Conservation (phyloP, 2,888 invertebrate genomes). For the Tenthredo amoena region DNA sequence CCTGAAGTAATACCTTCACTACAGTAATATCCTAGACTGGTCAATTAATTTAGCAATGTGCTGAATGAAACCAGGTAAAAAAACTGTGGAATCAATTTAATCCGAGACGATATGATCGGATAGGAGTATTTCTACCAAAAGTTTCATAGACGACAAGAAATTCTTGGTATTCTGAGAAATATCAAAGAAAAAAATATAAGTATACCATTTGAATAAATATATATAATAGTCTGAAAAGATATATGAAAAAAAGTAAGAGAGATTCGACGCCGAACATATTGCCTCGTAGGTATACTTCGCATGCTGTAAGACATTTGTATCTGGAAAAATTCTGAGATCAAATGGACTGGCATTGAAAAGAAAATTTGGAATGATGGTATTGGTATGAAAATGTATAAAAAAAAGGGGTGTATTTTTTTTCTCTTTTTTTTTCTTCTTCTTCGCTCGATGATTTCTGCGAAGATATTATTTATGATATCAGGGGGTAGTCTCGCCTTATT, state of each 20-base stretch:
- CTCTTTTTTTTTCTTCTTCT: not conserved
- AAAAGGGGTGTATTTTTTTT: not conserved
- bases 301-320: conserved; percentile 6
- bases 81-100: not conserved
- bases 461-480: conserved; percentile 22
- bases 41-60: not conserved
- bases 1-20: not conserved
- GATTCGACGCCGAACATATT: conserved; percentile 2
- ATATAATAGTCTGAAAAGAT: not conserved
- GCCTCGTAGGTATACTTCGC: not conserved
- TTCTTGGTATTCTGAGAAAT: not conserved
- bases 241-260: not conserved
- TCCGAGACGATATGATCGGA: not conserved
- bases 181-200: not conserved
- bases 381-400: conserved; percentile 22
- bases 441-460: conserved; percentile 3
- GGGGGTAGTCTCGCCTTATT: conserved; percentile 20
- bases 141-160: not conserved
- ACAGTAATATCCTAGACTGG: not conserved
- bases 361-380: not conserved
- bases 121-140: not conserved
- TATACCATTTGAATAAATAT: not conserved
- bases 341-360: not conserved
- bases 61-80: not conserved
- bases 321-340: not conserved